These are phyloP conservation scores for Aspidoscelis tigris DNA, from an alignment of 2,113 vertebrate genomes.

Conservation along the genomic window DNA sequence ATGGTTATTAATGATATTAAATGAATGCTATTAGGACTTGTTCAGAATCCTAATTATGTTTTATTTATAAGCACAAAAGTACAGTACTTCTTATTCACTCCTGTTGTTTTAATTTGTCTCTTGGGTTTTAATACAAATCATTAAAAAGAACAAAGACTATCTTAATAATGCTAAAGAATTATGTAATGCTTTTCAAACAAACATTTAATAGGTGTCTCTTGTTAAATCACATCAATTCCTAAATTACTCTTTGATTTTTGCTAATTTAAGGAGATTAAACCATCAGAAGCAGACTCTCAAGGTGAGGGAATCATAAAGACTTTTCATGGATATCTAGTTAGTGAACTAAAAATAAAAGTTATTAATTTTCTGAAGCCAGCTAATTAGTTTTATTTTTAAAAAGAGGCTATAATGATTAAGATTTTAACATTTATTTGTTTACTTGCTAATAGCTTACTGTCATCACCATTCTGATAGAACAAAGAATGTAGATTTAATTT, in stretches of 20 bases:
- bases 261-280: constrained; percentile 44
- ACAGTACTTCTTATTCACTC: no score
- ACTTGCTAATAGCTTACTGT: background rate
- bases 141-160: no score
- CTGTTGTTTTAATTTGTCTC: no score
- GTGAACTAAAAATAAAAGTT: constrained; percentile 18
- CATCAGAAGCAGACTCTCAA: background rate
- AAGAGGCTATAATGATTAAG: background rate
- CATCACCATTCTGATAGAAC: background rate
- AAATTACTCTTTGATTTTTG: constrained; percentile 44
- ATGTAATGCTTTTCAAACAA: constrained; percentile 33
- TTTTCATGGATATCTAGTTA: constrained; percentile 16
- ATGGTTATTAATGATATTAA: no score
- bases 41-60: no score
- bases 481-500: background rate
- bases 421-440: constrained; percentile 13
- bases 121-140: no score
- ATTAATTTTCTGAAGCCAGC: constrained; percentile 9
- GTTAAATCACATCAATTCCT: constrained; percentile 32
- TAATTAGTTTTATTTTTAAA: background rate
- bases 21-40: no score
- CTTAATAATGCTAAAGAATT: background rate
- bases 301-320: background rate
- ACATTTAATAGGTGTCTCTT: background rate
- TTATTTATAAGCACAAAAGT: no score